phyloP scores from a whole-genome alignment of 2,797 vertebrate genomes.

The Gobio occitaniae region DNA sequence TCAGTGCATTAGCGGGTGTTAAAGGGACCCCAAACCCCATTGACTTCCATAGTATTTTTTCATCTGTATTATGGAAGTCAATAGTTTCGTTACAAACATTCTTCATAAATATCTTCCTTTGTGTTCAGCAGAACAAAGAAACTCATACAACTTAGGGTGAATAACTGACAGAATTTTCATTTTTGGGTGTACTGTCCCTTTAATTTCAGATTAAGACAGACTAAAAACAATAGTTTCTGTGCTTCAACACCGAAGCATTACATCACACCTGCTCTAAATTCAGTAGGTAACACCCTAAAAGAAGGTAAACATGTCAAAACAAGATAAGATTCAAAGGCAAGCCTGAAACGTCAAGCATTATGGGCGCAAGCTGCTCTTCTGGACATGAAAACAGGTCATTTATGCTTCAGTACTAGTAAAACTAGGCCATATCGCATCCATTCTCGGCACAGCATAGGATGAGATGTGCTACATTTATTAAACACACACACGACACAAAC shows the following conservation, averaged over 20 bases:
- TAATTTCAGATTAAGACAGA: background rate
- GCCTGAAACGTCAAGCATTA: background rate
- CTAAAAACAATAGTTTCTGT: background rate
- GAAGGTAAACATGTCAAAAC: background rate
- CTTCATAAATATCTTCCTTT: background rate
- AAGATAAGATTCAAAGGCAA: background rate
- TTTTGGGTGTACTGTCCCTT: background rate
- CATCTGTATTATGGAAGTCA: background rate
- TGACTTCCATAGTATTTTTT: background rate
- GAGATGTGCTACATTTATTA: constrained; percentile 16
- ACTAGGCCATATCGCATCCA: constrained; percentile 59
- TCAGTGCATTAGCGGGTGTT: too few relatives aligned
- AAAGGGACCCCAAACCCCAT: background rate
- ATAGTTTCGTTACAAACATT: background rate
- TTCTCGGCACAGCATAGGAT: constrained; percentile 33
- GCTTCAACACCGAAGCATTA: background rate
- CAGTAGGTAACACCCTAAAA: background rate
- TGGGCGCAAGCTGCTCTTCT: constrained; percentile 6
- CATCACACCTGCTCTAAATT: background rate
- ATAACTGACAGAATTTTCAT: background rate
- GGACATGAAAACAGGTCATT: constrained; percentile 52
- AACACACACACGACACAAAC: background rate
- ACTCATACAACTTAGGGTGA: background rate
- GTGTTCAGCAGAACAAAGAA: background rate
- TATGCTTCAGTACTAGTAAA: constrained; percentile 47